Conservation (phyloP, 2,888 invertebrate genomes). For the Spisula subtruncata region DNA sequence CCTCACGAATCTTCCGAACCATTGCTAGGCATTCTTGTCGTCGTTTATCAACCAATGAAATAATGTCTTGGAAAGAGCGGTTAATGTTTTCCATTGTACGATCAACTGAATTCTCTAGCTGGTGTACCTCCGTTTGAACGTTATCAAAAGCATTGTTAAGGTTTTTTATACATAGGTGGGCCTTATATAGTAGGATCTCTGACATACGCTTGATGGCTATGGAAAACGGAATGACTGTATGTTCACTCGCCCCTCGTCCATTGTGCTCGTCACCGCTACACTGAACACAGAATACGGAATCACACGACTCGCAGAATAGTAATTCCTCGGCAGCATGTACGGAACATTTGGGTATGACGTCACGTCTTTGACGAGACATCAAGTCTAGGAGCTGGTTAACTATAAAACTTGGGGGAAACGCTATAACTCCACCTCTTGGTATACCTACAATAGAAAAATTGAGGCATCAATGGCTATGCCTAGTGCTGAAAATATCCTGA, state of each 20-base stretch:
- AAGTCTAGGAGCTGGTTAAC: constrained; percentile 97
- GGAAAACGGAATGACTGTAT: constrained; percentile 96
- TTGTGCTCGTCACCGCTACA: constrained; percentile 89
- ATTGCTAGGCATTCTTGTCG: constrained; percentile 88
- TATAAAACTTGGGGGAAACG: constrained; percentile 92
- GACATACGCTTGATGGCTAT: constrained; percentile 98
- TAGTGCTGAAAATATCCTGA: no score
- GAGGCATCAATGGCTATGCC: not conserved
- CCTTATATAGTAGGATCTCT: constrained; percentile 97
- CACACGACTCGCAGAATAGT: constrained; percentile 97
- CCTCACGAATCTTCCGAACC: constrained; percentile 91
- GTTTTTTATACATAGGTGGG: constrained; percentile 93
- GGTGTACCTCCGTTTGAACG: constrained; percentile 93
- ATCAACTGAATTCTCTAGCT: constrained; percentile 92
- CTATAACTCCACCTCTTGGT: constrained; percentile 93
- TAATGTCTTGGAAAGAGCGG: constrained; percentile 90
- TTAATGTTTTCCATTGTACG: constrained; percentile 91
- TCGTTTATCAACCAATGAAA: constrained; percentile 90
- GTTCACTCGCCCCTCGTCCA: constrained; percentile 90
- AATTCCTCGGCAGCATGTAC: constrained; percentile 93
- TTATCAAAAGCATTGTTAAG: constrained; percentile 89
- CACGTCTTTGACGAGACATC: constrained; percentile 95
- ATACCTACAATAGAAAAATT: constrained; percentile 89
- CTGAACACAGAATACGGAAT: constrained; percentile 96
- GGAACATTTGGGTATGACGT: constrained; percentile 97